Evolutionary conservation across 2,797 vertebrate genomes (phyloP).

Genomic region (Micrastur ruficollis): DNA sequence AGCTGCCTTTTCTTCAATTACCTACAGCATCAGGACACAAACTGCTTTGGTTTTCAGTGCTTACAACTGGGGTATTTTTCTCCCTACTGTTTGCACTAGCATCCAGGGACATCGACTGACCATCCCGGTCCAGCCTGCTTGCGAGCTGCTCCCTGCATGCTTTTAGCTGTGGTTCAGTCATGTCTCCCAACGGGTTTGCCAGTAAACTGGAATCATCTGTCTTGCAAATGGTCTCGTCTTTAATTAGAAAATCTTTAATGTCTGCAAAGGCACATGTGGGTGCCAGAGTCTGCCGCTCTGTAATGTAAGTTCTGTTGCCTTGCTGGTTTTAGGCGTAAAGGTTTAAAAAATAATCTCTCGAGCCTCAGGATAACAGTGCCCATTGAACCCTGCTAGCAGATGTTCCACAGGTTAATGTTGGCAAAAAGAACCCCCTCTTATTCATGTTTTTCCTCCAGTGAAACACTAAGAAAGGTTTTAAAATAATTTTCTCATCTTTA

Average conservation of each 20-base stretch:
- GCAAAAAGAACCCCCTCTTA: background rate
- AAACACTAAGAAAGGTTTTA: background rate
- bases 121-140: background rate
- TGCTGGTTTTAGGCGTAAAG: background rate
- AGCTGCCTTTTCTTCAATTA: background rate
- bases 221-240: slow-evolving; percentile 31
- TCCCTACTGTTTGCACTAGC: background rate
- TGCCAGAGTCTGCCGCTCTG: slow-evolving; percentile 34
- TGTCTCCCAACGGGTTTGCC: background rate
- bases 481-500: background rate
- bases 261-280: slow-evolving; percentile 2
- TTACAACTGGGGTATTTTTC: background rate
- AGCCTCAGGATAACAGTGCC: background rate
- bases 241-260: slow-evolving; percentile 54
- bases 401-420: background rate
- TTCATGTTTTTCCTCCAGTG: background rate
- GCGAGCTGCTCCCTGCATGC: background rate
- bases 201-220: slow-evolving; percentile 36
- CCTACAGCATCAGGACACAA: background rate
- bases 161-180: background rate
- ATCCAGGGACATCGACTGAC: background rate
- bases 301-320: background rate
- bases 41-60: background rate
- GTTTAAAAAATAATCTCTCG: background rate
- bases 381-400: background rate